These are phyloP conservation scores for Leistus spinibarbis DNA, from an alignment of 2,888 invertebrate species.

Conservation along the genomic window DNA sequence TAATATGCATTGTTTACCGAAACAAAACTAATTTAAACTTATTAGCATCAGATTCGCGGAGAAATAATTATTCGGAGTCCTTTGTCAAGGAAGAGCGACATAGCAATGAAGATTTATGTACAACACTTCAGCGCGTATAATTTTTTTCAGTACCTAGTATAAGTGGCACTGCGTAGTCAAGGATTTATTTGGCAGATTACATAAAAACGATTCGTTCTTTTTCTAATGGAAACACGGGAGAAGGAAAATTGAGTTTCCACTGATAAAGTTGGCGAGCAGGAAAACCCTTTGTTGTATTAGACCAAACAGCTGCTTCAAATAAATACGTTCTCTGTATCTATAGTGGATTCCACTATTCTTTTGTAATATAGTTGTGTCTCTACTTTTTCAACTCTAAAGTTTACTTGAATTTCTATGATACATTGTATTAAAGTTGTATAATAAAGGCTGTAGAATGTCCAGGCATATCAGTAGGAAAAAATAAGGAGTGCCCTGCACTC, in stretches of 20 bases:
- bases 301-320: conserved; percentile 22
- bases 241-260: conserved; percentile 22
- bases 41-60: background rate
- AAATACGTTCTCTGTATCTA: too few species aligned
- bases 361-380: too few species aligned
- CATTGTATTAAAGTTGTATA: too few species aligned
- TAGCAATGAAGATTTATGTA: background rate
- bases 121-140: background rate
- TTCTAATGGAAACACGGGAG: conserved; percentile 6
- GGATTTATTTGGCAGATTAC: background rate
- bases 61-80: background rate
- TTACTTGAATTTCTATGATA: too few species aligned
- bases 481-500: too few species aligned
- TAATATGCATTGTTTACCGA: background rate
- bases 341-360: too few species aligned
- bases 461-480: too few species aligned
- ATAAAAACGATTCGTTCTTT: background rate
- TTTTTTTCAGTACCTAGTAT: background rate
- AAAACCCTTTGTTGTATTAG: conserved; percentile 26
- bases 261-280: conserved; percentile 18
- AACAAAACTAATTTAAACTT: background rate
- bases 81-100: background rate
- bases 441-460: too few species aligned
- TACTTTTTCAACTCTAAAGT: too few species aligned
- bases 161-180: background rate